Percentiles rank a stretch among this genome's conserved stretches.
phyloP scores from a whole-genome alignment of 2,797 vertebrate genomes.

The Orientallactaga sibirica region DNA sequence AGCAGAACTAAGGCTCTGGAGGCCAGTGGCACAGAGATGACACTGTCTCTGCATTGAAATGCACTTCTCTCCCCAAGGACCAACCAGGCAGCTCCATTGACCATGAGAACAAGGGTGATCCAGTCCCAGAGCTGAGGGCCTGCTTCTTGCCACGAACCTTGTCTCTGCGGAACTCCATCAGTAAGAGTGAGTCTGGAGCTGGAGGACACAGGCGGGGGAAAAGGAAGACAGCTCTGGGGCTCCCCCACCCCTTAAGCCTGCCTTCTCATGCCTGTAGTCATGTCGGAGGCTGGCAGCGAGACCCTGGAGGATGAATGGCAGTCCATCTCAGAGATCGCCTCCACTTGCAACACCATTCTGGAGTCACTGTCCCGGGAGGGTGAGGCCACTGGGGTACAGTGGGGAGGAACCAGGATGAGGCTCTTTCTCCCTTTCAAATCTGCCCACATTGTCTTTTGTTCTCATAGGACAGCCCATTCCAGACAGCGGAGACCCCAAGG shows the following conservation, averaged over 20 bases:
- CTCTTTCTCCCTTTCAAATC: not conserved
- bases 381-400: constrained; percentile 77
- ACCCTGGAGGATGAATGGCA: constrained; percentile 95
- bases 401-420: not conserved
- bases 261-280: constrained; percentile 86
- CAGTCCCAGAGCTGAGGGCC: constrained; percentile 60
- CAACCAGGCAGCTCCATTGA: not conserved
- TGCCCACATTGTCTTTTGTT: not conserved
- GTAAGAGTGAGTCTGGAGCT: constrained; percentile 84
- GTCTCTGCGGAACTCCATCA: constrained; percentile 92
- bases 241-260: not conserved
- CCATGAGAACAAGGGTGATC: not conserved
- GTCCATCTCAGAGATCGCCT: constrained; percentile 94
- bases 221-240: not conserved
- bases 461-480: constrained; percentile 79
- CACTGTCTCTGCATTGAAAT: not conserved
- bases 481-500: constrained; percentile 74
- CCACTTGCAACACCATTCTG: constrained; percentile 93
- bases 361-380: constrained; percentile 94
- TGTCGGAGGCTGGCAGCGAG: constrained; percentile 91
- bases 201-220: rapidly evolving
- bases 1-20: constrained; percentile 24
- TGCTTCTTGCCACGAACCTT: constrained; percentile 89
- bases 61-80: constrained; percentile 50
- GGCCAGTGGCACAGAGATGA: not conserved